These are phyloP conservation scores for Aspidapion aeneum DNA, from an alignment of 2,888 invertebrate species.

Conservation along the genomic window DNA sequence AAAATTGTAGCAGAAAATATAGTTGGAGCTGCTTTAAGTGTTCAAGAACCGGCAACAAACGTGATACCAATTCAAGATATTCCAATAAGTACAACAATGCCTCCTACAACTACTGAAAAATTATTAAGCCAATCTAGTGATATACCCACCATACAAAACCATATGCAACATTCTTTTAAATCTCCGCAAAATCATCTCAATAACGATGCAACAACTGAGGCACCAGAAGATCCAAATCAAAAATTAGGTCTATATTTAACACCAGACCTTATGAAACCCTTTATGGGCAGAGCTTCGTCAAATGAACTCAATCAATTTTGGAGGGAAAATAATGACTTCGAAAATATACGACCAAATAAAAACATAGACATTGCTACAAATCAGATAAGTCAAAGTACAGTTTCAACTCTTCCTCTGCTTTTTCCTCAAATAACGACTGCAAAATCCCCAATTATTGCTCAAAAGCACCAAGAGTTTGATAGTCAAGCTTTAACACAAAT, in stretches of 20 bases:
- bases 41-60: no score
- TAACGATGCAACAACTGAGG: no score
- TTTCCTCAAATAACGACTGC: neutral
- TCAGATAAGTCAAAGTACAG: no score
- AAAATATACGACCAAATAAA: neutral
- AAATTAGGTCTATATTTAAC: slow-evolving; percentile 26
- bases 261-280: slow-evolving; percentile 30
- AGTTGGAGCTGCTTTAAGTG: no score
- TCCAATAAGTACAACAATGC: no score
- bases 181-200: no score
- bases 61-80: no score
- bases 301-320: slow-evolving; percentile 19
- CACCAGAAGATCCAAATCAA: slow-evolving; percentile 12
- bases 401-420: neutral
- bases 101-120: no score
- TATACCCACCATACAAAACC: no score
- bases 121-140: no score
- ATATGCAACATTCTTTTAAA: no score
- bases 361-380: neutral
- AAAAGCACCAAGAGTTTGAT: neutral
- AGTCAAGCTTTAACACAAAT: slow-evolving; percentile 23
- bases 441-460: neutral
- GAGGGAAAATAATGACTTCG: slow-evolving; percentile 19
- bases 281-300: slow-evolving; percentile 29
- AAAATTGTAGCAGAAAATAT: no score